Conservation (phyloP, 1,140 invertebrate genomes). For the Heliconius himera region DNA sequence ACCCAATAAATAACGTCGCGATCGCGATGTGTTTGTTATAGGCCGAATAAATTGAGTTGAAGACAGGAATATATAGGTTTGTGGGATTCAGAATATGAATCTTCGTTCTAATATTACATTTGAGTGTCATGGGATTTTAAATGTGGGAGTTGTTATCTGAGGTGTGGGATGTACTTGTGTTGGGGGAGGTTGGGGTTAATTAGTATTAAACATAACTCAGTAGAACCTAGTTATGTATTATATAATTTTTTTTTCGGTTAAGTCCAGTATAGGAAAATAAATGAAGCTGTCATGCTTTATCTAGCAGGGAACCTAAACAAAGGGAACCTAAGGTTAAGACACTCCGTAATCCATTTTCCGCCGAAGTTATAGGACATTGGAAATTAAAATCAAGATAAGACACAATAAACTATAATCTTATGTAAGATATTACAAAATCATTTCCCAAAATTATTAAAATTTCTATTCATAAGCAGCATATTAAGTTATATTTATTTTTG, state of each 20-base stretch:
- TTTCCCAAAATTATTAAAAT: too few species aligned
- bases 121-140: conserved; percentile 1
- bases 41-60: conserved; percentile 38
- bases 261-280: too few species aligned
- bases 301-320: too few species aligned
- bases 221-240: not conserved
- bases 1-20: conserved; percentile 61
- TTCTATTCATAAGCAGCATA: too few species aligned
- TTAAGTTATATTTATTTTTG: too few species aligned
- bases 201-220: not conserved
- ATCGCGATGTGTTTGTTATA: conserved; percentile 45
- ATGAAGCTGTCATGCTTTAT: too few species aligned
- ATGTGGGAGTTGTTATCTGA: not conserved
- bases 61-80: conserved; percentile 28
- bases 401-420: too few species aligned
- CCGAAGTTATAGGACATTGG: too few species aligned
- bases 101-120: conserved; percentile 9
- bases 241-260: not conserved
- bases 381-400: too few species aligned
- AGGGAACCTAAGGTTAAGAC: too few species aligned
- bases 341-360: too few species aligned
- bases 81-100: conserved; percentile 11
- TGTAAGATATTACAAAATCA: too few species aligned
- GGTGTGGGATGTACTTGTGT: not conserved
- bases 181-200: not conserved